phyloP scores from a whole-genome alignment of 2,888 invertebrate species.

The Chorisops tibialis region DNA sequence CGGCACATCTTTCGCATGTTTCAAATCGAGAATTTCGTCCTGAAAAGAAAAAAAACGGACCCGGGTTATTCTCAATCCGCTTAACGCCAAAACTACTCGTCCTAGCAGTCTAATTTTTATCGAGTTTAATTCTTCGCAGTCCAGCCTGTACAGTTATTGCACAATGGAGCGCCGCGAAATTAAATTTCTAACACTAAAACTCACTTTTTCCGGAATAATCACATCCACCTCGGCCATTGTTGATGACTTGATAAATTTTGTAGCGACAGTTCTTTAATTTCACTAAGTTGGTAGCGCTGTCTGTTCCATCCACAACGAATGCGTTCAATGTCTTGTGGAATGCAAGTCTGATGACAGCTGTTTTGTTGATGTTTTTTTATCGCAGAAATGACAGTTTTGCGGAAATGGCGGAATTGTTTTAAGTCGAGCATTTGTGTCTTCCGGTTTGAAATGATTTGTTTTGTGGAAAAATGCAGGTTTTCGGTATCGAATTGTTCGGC shows the following conservation, averaged over 20 bases:
- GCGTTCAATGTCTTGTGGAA: neutral
- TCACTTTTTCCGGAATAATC: conserved; percentile 75
- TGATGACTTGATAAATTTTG: conserved; percentile 32
- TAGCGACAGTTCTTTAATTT: neutral
- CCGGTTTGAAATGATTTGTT: too few relatives aligned
- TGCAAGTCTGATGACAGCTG: neutral
- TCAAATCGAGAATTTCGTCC: conserved; percentile 68
- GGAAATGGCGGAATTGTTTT: too few relatives aligned
- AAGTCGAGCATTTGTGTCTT: too few relatives aligned
- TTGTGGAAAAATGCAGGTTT: too few relatives aligned
- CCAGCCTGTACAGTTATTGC: neutral
- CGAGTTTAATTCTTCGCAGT: neutral
- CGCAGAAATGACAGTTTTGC: neutral
- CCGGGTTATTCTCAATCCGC: too few relatives aligned
- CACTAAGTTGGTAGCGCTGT: neutral
- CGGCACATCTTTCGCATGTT: conserved; percentile 61
- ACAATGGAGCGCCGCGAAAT: conserved; percentile 2
- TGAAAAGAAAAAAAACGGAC: conserved; percentile 41
- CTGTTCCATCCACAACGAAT: neutral
- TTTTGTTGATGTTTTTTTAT: neutral
- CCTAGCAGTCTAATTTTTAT: neutral
- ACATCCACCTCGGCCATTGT: conserved; percentile 81
- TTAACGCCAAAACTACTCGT: neutral
- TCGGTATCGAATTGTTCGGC: too few relatives aligned
- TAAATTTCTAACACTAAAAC: conserved; percentile 32